Percentiles rank a stretch among this genome's conserved stretches.
Conservation (phyloP, 2,113 vertebrate species). For the Oncorhynchus clarkii region DNA sequence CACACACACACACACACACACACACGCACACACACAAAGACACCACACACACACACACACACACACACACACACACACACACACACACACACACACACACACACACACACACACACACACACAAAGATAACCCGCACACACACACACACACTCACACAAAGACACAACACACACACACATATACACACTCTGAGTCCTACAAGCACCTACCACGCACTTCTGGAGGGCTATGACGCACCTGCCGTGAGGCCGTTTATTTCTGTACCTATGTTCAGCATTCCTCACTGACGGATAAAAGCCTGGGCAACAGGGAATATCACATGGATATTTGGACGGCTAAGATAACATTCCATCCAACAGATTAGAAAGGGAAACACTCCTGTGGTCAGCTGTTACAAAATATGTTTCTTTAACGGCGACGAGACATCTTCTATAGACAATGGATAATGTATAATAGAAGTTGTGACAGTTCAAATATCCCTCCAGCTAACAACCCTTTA, state of each 20-base stretch:
- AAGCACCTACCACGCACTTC: conserved; percentile 12
- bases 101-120: conserved; percentile 53
- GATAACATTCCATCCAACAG: neutral
- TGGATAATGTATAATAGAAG: too few species aligned
- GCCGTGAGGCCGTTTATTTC: conserved; percentile 59
- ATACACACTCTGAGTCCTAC: conserved; percentile 11
- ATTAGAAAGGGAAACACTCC: too few species aligned
- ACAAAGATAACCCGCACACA: conserved; percentile 1
- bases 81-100: neutral
- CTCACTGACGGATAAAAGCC: conserved; percentile 63
- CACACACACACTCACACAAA: neutral
- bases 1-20: conserved; percentile 11
- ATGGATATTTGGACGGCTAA: conserved; percentile 51
- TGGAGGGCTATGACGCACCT: conserved; percentile 47
- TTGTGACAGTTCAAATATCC: too few species aligned
- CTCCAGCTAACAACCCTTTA: too few species aligned
- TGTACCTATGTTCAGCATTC: conserved; percentile 49
- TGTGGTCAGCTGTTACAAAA: neutral
- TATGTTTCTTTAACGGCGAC: too few species aligned
- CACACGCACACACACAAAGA: neutral
- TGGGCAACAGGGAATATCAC: conserved; percentile 49
- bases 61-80: conserved; percentile 32
- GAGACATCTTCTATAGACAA: too few species aligned
- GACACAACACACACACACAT: conserved; percentile 9
- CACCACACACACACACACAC: conserved; percentile 51